Evolutionary conservation across 2,113 vertebrate genomes (phyloP), one percentile per base, ranked within the genome.

Genomic region (Typhlomys cinereus): DNA sequence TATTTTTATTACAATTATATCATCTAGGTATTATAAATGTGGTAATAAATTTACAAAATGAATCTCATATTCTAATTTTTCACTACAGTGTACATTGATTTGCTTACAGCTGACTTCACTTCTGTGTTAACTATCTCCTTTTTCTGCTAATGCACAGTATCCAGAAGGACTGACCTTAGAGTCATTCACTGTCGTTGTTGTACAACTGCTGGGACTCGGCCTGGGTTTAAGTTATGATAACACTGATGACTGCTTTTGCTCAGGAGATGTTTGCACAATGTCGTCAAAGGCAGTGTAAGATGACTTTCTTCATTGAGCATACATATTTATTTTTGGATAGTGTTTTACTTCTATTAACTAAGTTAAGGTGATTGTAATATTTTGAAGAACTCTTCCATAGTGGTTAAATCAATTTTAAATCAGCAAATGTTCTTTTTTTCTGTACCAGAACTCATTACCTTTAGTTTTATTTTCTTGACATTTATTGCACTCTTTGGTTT

Each of bases 201-300:
- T 82, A 23, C 96, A 97, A 46, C n/a, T 97, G 46, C 88, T 97
- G 39, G 75, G 96, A 78, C 23, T 97, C 54, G 54, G 67, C 39
- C 2, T 95, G 44, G 96, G 95, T 59, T 21, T 97, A 61, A 74
- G 3, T 70, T 96, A 93, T n/a, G 95, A 95, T 27, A 48, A 69
- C 5, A 6, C 62, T 34, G 78, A 95, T 25, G 39, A 0, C 36
- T 97, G 96, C 52, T 48, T 12, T 44, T 97, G 96, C 36, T 85
- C 69, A 85, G 85, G 57, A 62, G 90, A 94, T 64, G 52, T 70
- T 82, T 96, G 96, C 48, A 69, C 41, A 54, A 97, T 97, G 95
- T 95, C 85, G 1, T 78, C 93, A 76, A 62, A 92, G 64, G 96
- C 96, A 88, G 4, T 90, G 96, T 97, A 94, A 96, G 95, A 81